Evolutionary conservation across 2,888 invertebrate genomes (phyloP), one percentile per base, ranked within the genome.

Genomic region (Scaptomyza polygonia): DNA sequence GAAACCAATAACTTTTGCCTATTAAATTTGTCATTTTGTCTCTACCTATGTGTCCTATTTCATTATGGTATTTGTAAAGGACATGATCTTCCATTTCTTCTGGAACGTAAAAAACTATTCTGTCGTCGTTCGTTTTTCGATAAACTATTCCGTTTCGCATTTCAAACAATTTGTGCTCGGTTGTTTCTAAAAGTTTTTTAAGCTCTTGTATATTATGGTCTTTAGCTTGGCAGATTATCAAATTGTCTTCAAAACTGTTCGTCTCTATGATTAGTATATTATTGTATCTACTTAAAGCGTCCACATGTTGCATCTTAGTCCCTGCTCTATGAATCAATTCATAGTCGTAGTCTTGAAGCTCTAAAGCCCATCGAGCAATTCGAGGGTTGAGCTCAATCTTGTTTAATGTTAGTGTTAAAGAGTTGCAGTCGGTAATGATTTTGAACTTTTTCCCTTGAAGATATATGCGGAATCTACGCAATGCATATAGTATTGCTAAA

Each of bases 301-400:
- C 42, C 12, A 42, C 42, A 12, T 42, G 48, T 34, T 48, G 48
- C 48, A 48, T 48, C 11, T 18, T 32, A 8, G 32, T 51, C 2
- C 51, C 51, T 14, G 16, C 25, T 29, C 39, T 36, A 16, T 51
- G 29, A 16, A 25, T 16, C 29, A 25, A 14, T 18, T 52, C 40
- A 5, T 18, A 18, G 5, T 42, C 40, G 5, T 18, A 18, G 5
- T 42, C 5, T 18, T 42, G 42, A 8, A 42, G 18, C 42, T 42
- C 42, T 42, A 42, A 21, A 9, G 42, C 42, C 42, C 42, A 42
- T 42, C 42, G 16, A 3, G 42, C 18, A 42, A 21, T 42, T 42
- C 42, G 8, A 3, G 18, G 42, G 4, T 42, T 42, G 5, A 42
- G 42, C 3, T 42, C 42, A 11, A 42, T 6, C 12, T 42, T 42